Percentiles rank a stretch among this genome's conserved stretches.
phyloP scores from a whole-genome alignment of 2,113 vertebrate genomes.

The Cyrtonyx montezumae region DNA sequence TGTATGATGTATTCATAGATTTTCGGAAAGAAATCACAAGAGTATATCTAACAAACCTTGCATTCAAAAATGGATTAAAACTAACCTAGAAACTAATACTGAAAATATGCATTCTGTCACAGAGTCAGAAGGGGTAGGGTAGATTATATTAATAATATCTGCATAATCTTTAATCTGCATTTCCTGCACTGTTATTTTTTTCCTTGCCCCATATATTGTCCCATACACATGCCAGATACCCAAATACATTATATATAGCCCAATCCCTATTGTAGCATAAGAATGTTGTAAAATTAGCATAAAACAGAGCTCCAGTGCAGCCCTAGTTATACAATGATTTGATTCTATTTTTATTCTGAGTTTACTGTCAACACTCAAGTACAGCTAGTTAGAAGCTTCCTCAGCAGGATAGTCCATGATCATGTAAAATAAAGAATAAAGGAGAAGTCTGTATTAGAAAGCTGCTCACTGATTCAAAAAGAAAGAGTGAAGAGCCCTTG shows the following conservation, averaged over 20 bases:
- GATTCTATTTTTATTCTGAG: not conserved
- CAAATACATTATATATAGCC: not conserved
- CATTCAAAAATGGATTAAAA: constrained; percentile 16
- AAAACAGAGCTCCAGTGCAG: not conserved
- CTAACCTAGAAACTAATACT: not conserved
- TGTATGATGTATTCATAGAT: not conserved
- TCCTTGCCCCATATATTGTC: accelerated
- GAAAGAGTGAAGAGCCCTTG: not conserved
- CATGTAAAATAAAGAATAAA: not conserved
- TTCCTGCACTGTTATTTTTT: not conserved
- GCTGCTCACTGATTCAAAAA: not conserved
- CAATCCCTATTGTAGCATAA: not conserved
- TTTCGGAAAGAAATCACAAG: constrained; percentile 18
- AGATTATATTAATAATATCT: not conserved
- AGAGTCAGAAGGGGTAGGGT: not conserved
- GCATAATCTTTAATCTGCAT: not conserved
- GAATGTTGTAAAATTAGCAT: not conserved
- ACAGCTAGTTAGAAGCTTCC: not conserved
- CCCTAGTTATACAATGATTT: not conserved
- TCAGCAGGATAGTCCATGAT: not conserved
- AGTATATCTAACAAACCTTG: not conserved
- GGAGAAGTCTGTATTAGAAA: not conserved
- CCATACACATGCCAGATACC: not conserved
- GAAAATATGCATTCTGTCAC: not conserved
- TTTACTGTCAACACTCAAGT: not conserved